Percentiles rank a stretch among this genome's conserved stretches.
These are phyloP conservation scores for Cyanoramphus novaezelandiae DNA, from an alignment of 2,113 vertebrate species.

Conservation along the genomic window DNA sequence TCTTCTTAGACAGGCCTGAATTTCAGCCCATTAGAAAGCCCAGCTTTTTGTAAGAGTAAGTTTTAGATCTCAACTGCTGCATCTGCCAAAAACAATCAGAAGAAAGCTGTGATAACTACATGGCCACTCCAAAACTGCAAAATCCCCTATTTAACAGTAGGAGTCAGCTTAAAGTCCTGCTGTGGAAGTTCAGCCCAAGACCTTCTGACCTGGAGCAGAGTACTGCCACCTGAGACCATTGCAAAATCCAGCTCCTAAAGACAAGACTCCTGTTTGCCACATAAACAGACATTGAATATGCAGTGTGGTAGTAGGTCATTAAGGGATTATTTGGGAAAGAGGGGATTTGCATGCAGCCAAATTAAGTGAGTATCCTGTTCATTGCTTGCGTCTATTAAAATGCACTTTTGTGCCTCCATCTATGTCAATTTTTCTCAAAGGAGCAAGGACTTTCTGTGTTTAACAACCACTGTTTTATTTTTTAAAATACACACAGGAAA, in stretches of 20 bases:
- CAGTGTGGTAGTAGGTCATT: not conserved
- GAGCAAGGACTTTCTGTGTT: not conserved
- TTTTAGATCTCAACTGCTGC: not conserved
- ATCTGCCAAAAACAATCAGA: not conserved
- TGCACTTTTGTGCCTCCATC: not conserved
- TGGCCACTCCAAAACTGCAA: not conserved
- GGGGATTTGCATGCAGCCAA: not conserved
- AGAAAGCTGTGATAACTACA: not conserved
- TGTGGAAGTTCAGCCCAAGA: not conserved
- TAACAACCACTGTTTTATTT: not conserved
- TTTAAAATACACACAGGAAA: slow-evolving; percentile 36
- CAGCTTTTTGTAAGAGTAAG: not conserved
- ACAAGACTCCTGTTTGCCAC: not conserved
- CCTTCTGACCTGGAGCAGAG: not conserved
- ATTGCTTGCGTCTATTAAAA: not conserved
- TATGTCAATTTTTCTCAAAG: not conserved
- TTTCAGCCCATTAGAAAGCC: not conserved
- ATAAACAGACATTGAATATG: not conserved
- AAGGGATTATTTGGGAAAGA: slow-evolving; percentile 26
- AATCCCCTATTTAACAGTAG: not conserved
- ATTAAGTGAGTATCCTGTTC: not conserved
- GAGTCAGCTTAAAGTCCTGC: not conserved
- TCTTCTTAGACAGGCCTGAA: not conserved
- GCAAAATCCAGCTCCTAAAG: not conserved
- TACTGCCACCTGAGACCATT: not conserved